phyloP scores from a whole-genome alignment of 2,888 invertebrate species.

The Acleris laterana region DNA sequence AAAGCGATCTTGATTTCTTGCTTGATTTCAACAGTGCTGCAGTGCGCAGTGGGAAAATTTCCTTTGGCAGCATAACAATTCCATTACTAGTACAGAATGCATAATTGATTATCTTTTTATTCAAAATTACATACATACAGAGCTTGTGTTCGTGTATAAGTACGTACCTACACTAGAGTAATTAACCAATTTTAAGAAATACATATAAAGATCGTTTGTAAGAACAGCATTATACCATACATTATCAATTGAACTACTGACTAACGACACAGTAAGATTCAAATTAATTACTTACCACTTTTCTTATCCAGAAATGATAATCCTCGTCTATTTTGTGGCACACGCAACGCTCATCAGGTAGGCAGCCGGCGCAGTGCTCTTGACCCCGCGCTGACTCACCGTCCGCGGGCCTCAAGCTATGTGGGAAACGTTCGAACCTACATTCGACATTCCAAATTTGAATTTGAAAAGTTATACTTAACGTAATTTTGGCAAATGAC shows the following conservation, averaged over 20 bases:
- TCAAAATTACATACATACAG: too few species aligned
- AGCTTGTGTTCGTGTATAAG: too few species aligned
- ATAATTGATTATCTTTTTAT: too few species aligned
- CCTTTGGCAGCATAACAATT: constrained; percentile 1
- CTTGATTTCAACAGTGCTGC: constrained; percentile 1
- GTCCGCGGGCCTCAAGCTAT: constrained; percentile 48
- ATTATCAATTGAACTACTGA: too few species aligned
- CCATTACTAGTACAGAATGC: too few species aligned
- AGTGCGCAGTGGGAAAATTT: constrained; percentile 16
- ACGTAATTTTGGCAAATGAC: background rate
- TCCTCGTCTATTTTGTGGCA: constrained; percentile 55
- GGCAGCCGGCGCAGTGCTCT: constrained; percentile 71
- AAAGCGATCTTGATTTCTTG: constrained; percentile 24
- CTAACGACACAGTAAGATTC: background rate
- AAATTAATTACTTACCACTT: background rate
- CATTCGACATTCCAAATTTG: constrained; percentile 27
- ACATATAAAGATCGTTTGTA: too few species aligned
- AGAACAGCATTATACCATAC: too few species aligned
- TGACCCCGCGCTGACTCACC: constrained; percentile 77
- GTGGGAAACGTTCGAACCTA: constrained; percentile 41
- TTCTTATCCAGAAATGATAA: background rate
- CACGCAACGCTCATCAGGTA: constrained; percentile 69
- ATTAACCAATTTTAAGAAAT: too few species aligned
- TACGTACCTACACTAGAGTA: too few species aligned
- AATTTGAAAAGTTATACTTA: constrained; percentile 27